Percentiles rank a stretch among this genome's conserved stretches.
These are phyloP conservation scores for Drosophila orena DNA, from an alignment of 1,140 invertebrate species.

Conservation along the genomic window DNA sequence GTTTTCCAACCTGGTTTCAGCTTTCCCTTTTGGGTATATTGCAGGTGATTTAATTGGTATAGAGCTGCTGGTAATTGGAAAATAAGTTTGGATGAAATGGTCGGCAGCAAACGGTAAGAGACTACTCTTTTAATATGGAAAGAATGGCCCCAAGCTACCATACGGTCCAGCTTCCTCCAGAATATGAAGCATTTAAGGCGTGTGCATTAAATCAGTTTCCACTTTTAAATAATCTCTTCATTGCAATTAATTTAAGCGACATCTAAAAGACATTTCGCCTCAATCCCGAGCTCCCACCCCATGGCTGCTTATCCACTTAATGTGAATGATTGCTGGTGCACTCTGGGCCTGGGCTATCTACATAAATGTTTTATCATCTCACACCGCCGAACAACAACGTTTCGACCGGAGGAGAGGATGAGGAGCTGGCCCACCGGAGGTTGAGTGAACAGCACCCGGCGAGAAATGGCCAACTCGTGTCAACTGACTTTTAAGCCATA, in stretches of 20 bases:
- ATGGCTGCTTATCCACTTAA: slow-evolving; percentile 56
- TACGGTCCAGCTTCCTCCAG: not conserved
- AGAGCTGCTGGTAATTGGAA: slow-evolving; percentile 39
- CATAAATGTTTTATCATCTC: slow-evolving; percentile 82
- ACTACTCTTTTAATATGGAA: slow-evolving; percentile 2
- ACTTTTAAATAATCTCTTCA: slow-evolving; percentile 30
- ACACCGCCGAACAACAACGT: slow-evolving; percentile 58
- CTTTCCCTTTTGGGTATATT: slow-evolving; percentile 19
- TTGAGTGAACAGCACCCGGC: slow-evolving; percentile 34
- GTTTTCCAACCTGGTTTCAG: slow-evolving; percentile 14
- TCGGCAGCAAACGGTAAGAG: slow-evolving; percentile 3
- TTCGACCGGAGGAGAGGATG: slow-evolving; percentile 29
- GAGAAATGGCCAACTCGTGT: slow-evolving; percentile 80
- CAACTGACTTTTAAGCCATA: slow-evolving; percentile 82
- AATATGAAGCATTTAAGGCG: slow-evolving; percentile 6
- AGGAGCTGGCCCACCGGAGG: slow-evolving; percentile 8
- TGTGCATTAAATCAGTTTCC: slow-evolving; percentile 26
- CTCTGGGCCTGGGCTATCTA: slow-evolving; percentile 53
- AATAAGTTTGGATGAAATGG: slow-evolving; percentile 26
- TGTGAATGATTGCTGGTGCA: slow-evolving; percentile 70
- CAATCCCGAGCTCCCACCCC: not conserved
- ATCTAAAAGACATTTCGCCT: slow-evolving; percentile 71
- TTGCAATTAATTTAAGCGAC: slow-evolving; percentile 74
- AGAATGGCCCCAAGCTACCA: not conserved
- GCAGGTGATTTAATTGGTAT: slow-evolving; percentile 46